Conservation (phyloP, 2,113 vertebrate species). For the Origma solitaria region DNA sequence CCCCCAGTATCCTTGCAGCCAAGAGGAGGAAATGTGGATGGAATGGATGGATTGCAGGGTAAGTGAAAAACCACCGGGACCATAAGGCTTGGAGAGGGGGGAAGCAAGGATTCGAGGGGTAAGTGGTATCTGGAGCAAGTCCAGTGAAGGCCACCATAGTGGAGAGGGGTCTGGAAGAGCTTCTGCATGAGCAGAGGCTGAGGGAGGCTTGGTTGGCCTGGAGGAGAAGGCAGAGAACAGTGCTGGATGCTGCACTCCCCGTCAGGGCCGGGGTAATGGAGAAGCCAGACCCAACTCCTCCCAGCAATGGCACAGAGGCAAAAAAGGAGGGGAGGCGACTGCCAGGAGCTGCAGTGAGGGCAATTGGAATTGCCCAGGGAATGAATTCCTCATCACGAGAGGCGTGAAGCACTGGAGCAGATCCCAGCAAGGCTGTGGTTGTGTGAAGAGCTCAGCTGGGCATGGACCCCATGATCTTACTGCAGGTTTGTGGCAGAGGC, state of each 20-base stretch:
- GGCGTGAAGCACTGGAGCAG: background rate
- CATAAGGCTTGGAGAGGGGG: accelerated
- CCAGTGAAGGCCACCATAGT: background rate
- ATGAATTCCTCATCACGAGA: background rate
- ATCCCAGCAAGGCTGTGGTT: accelerated
- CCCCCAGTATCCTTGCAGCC: background rate
- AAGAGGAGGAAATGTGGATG: background rate
- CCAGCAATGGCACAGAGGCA: background rate
- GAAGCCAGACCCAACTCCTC: background rate
- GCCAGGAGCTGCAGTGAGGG: background rate
- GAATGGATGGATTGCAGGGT: background rate
- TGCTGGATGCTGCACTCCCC: background rate
- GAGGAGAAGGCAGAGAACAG: background rate
- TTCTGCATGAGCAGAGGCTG: background rate
- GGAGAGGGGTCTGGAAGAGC: background rate
- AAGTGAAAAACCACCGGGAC: background rate
- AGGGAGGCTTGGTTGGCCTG: background rate
- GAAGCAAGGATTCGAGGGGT: background rate
- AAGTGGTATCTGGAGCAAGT: background rate
- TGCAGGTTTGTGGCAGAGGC: background rate
- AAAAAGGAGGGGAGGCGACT: background rate
- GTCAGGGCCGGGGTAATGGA: background rate
- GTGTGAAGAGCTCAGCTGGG: background rate
- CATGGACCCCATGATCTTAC: background rate
- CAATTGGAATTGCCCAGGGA: background rate